Evolutionary conservation across 2,888 invertebrate species (phyloP).

Genomic region (Aspidiotus destructor): DNA sequence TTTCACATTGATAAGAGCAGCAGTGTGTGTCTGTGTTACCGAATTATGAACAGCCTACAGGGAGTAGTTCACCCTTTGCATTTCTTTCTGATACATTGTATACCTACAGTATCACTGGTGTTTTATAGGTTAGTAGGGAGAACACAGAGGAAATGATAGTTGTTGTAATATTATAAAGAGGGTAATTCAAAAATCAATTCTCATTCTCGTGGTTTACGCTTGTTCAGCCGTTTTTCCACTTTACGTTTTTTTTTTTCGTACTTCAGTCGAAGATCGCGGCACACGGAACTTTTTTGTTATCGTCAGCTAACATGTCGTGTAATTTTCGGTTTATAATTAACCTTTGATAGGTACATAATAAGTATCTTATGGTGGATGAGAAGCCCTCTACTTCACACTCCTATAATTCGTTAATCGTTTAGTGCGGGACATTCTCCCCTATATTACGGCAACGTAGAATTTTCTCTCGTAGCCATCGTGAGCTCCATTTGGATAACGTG

Average conservation of each 20-base stretch:
- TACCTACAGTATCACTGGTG: conserved; percentile 18
- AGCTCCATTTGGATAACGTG: too few relatives aligned
- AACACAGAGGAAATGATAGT: conserved; percentile 22
- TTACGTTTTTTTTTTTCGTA: not conserved
- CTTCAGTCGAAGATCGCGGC: not conserved
- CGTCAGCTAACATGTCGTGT: conserved; percentile 4
- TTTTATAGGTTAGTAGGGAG: conserved; percentile 31
- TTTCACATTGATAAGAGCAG: not conserved
- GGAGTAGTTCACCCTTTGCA: conserved; percentile 22
- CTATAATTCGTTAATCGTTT: not conserved
- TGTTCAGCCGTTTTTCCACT: conserved; percentile 12
- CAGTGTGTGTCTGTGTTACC: conserved; percentile 1
- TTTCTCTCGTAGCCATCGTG: too few relatives aligned
- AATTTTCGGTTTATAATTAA: not conserved
- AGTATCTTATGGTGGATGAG: not conserved
- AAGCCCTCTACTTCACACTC: not conserved
- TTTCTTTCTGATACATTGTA: conserved; percentile 10
- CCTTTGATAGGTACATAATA: not conserved
- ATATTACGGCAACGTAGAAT: too few relatives aligned
- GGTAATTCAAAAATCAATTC: conserved; percentile 33
- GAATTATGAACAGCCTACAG: conserved; percentile 6
- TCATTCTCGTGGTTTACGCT: conserved; percentile 31
- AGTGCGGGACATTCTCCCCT: not conserved
- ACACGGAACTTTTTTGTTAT: not conserved
- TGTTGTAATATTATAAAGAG: conserved; percentile 20